Conservation (phyloP, 2,113 vertebrate genomes). For the Pelecanoides urinatrix region DNA sequence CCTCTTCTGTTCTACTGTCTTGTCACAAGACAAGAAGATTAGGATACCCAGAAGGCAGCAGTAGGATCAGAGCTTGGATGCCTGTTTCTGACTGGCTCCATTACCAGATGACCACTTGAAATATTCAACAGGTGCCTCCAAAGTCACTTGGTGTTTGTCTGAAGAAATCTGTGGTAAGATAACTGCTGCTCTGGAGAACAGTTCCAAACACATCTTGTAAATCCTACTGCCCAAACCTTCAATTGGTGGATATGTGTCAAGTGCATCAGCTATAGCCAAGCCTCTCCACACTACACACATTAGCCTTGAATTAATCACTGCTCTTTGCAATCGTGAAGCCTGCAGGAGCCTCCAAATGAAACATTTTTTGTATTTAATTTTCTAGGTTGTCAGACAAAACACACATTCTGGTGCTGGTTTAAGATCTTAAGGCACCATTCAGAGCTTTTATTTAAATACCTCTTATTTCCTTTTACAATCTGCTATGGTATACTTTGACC, state of each 20-base stretch:
- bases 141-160: not conserved
- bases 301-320: not conserved
- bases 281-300: not conserved
- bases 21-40: not conserved
- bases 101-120: not conserved
- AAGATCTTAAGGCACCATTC: not conserved
- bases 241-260: not conserved
- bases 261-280: not conserved
- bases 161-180: not conserved
- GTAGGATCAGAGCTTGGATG: not conserved
- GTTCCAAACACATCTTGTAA: not conserved
- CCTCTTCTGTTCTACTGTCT: not conserved
- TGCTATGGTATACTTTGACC: not conserved
- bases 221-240: not conserved
- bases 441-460: not conserved
- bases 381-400: not conserved
- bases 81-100: not conserved
- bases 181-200: not conserved
- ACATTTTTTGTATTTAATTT: not conserved
- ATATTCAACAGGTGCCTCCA: not conserved
- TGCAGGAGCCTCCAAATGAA: not conserved
- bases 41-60: not conserved
- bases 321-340: not conserved
- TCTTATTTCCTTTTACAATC: not conserved
- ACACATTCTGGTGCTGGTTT: not conserved